Percentiles rank a stretch among this genome's conserved stretches.
These are phyloP conservation scores for Chromoteleia sp. DNA, from an alignment of 2,888 invertebrate species.

Conservation along the genomic window DNA sequence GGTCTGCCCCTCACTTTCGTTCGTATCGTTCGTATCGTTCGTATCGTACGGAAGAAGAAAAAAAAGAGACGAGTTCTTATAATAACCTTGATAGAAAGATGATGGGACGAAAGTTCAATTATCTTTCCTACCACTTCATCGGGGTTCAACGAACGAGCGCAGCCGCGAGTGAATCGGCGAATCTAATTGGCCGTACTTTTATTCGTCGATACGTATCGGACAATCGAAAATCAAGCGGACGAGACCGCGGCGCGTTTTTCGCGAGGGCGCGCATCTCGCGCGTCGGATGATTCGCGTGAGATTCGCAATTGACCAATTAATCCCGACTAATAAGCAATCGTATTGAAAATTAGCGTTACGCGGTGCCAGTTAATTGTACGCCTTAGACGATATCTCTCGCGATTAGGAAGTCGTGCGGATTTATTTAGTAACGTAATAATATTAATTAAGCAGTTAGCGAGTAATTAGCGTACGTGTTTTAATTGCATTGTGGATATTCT, in stretches of 20 bases:
- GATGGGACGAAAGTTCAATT: slow-evolving; percentile 74
- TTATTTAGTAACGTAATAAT: slow-evolving; percentile 15
- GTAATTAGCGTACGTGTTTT: slow-evolving; percentile 31
- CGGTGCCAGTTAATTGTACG: slow-evolving; percentile 12
- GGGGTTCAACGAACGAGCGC: slow-evolving; percentile 78
- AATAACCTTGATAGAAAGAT: slow-evolving; percentile 60
- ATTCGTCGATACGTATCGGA: slow-evolving; percentile 28
- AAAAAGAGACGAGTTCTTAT: slow-evolving; percentile 48
- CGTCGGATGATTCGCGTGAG: neutral
- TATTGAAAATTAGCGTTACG: slow-evolving; percentile 14
- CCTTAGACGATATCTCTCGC: neutral
- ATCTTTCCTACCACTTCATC: slow-evolving; percentile 73
- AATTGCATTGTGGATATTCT: slow-evolving; percentile 19
- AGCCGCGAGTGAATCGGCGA: slow-evolving; percentile 75
- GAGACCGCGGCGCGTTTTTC: slow-evolving; percentile 3
- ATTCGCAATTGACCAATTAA: slow-evolving; percentile 36
- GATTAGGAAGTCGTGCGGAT: slow-evolving; percentile 29
- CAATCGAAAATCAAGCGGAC: neutral
- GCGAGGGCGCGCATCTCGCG: neutral
- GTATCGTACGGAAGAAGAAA: neutral
- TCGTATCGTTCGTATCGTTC: slow-evolving; percentile 63
- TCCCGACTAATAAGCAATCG: slow-evolving; percentile 8
- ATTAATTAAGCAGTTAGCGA: slow-evolving; percentile 40
- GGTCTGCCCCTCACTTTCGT: slow-evolving; percentile 31
- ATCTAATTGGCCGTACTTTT: slow-evolving; percentile 47